These are phyloP conservation scores for Sapayoa aenigma DNA, from an alignment of 2,113 vertebrate species.

Conservation along the genomic window DNA sequence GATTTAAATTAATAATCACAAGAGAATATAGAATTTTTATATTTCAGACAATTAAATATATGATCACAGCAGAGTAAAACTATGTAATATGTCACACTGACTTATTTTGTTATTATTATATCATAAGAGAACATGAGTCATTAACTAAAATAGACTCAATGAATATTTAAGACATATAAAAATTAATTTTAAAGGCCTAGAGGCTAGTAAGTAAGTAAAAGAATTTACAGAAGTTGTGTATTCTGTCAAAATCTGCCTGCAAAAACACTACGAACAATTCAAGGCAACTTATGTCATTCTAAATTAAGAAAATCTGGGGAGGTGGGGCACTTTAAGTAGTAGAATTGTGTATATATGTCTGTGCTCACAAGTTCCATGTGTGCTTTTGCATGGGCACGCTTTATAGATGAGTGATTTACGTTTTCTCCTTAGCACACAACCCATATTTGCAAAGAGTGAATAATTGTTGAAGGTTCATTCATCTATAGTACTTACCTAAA, in stretches of 20 bases:
- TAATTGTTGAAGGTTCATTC: not conserved
- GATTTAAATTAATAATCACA: not conserved
- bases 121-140: not conserved
- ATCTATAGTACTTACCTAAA: not conserved
- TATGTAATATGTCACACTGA: not conserved
- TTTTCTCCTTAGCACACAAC: not conserved
- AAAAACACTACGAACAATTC: not conserved
- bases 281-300: not conserved
- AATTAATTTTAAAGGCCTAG: not conserved
- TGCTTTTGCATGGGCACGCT: not conserved
- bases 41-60: not conserved
- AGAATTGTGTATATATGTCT: not conserved
- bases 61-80: not conserved
- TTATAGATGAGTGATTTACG: not conserved
- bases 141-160: not conserved
- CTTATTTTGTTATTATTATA: not conserved
- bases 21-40: not conserved
- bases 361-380: not conserved
- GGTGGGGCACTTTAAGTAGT: fast-evolving
- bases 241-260: not conserved
- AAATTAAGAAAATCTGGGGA: not conserved
- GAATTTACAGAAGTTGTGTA: not conserved
- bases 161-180: not conserved
- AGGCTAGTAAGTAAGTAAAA: not conserved
- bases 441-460: not conserved